Base-by-base conservation (phyloP, 1,140 invertebrate species). In the Polyergus mexicanus region DNA sequence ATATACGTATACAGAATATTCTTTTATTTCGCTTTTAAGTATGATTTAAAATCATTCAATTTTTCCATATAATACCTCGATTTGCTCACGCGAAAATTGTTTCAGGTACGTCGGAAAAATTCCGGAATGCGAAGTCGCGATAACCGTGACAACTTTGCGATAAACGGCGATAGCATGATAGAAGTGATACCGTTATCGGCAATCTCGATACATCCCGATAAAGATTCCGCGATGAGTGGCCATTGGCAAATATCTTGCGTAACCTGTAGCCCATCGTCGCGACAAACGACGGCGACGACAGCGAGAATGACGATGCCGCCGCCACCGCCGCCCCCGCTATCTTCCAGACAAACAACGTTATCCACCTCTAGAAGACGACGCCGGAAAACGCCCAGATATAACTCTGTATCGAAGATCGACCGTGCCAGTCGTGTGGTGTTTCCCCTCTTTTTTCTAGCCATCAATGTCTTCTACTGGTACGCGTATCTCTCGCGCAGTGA, bases 391-490 rank as follows among this genome's bases (percentile, higher is more conserved):
- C 97, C 96, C 0, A 94, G 97, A 81, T 97, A 96, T 90, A 98
- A 98, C 92, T 97, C 97, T 7, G 97, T 98, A 2, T 98, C 97
- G 28, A 97, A 97, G 94, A 97, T 98, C 63, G 97, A 98, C 93
- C 95, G 97, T 11, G 96, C 96, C 13, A 97, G 97, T 25, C 94
- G 97, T 19, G 95, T 98, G 38, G 96, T 98, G 38, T 98, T 98
- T 92, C 97, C 97, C 1, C 86, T 98, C 54, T 95, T 97, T 44
- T 98, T 98, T 91, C 92, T 98, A 4, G 95, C 97, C 28, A 97
- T 98, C 78, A 98, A 98, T 93, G 93, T 97, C 62, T 97, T 97
- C 93, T 98, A 98, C 91, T 98, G 97, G 97, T 97, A 96, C 89
- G 96, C 96, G 1, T 98, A 98, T 92, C 94, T 98, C 38, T 96